Evolutionary conservation across 1,140 invertebrate species (phyloP).

Genomic region (Psilanteris sp.): DNA sequence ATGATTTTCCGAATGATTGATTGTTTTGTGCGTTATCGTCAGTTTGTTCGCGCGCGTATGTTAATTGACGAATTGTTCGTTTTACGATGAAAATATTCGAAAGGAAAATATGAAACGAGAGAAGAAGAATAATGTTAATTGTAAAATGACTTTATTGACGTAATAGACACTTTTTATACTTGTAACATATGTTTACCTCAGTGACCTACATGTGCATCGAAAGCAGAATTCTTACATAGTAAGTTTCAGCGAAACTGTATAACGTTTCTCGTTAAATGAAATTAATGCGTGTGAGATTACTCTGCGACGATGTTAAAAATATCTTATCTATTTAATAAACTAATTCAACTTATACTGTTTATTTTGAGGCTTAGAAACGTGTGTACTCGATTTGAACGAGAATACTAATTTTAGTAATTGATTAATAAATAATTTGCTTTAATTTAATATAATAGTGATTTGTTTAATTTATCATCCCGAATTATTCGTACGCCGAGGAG

Average conservation of each 20-base stretch:
- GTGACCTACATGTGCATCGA: not conserved
- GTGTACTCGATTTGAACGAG: not conserved
- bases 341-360: not conserved
- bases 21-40: constrained; percentile 30
- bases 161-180: not conserved
- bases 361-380: not conserved
- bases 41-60: not conserved
- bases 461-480: too few species aligned
- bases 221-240: not conserved
- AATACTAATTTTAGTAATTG: too few species aligned
- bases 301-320: too few species aligned
- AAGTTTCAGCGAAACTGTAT: not conserved
- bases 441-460: too few species aligned
- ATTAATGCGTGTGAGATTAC: not conserved
- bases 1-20: constrained; percentile 7
- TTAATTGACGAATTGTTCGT: constrained; percentile 29
- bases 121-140: not conserved
- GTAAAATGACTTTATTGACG: constrained; percentile 4
- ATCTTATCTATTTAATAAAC: too few species aligned
- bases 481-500: too few species aligned
- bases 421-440: too few species aligned
- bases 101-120: not conserved
- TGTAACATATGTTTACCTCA: not conserved
- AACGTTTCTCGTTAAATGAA: not conserved
- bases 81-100: not conserved